Conservation (phyloP, 1,140 invertebrate genomes). For the Portunus trituberculatus region DNA sequence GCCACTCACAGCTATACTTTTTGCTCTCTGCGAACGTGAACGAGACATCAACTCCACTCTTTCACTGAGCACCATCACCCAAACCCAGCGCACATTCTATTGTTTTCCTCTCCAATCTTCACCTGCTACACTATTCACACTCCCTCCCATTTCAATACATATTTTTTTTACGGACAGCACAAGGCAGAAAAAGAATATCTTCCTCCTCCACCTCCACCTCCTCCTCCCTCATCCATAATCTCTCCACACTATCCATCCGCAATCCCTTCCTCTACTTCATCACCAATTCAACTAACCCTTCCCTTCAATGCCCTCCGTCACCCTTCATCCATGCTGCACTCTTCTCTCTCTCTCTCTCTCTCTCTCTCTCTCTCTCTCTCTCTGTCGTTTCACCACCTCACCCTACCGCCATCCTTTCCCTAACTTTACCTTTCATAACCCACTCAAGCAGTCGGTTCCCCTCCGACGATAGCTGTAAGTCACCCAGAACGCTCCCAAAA, state of each 20-base stretch:
- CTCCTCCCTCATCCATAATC: background rate
- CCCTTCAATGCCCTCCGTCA: background rate
- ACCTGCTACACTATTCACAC: too few relatives aligned
- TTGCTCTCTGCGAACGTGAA: too few relatives aligned
- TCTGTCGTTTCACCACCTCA: background rate
- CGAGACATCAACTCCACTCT: too few relatives aligned
- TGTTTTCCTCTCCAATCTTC: too few relatives aligned
- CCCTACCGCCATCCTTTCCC: background rate
- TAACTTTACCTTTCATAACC: background rate
- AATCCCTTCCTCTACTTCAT: background rate
- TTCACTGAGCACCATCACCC: too few relatives aligned
- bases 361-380: background rate
- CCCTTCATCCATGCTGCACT: background rate
- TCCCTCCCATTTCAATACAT: too few relatives aligned
- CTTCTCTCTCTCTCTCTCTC: background rate
- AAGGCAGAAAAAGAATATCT: too few relatives aligned
- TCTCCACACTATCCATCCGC: background rate
- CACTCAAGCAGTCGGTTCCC: background rate
- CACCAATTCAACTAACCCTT: background rate
- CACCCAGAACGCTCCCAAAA: background rate
- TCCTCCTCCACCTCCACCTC: too few relatives aligned
- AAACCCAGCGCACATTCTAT: too few relatives aligned
- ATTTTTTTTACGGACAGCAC: too few relatives aligned
- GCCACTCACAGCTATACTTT: too few relatives aligned
- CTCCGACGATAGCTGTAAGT: background rate